phyloP scores from a whole-genome alignment of 2,797 vertebrate species.

The Crocodylus rhombifer region DNA sequence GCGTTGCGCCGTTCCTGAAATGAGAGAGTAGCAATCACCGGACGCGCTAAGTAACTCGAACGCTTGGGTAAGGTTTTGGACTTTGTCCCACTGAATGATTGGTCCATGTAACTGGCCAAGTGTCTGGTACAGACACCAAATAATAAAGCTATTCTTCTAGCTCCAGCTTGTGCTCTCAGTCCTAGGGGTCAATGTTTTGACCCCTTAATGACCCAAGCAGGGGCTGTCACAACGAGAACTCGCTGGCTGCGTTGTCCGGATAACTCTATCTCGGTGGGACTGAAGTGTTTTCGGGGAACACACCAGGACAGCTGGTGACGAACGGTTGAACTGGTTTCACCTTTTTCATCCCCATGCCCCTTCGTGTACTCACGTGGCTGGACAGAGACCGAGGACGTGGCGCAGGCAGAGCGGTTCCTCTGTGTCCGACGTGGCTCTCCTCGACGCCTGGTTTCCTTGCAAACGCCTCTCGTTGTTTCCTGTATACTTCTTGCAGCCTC shows the following conservation, averaged over 20 bases:
- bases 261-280: background rate
- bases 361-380: conserved; percentile 42
- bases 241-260: background rate
- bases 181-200: background rate
- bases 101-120: background rate
- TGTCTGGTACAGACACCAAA: background rate
- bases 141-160: background rate
- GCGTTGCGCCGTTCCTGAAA: conserved; percentile 31
- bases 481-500: conserved; percentile 77
- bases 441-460: background rate
- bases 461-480: conserved; percentile 78
- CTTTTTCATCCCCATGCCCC: background rate
- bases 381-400: background rate
- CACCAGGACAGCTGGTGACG: background rate
- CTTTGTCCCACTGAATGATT: background rate
- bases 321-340: background rate
- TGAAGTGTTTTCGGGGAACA: background rate
- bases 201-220: background rate
- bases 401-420: background rate
- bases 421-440: background rate
- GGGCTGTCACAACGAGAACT: background rate
- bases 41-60: background rate
- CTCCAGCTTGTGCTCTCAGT: background rate
- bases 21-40: background rate
- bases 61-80: background rate